phyloP scores from a whole-genome alignment of 2,797 vertebrate species.

The Echiichthys vipera region DNA sequence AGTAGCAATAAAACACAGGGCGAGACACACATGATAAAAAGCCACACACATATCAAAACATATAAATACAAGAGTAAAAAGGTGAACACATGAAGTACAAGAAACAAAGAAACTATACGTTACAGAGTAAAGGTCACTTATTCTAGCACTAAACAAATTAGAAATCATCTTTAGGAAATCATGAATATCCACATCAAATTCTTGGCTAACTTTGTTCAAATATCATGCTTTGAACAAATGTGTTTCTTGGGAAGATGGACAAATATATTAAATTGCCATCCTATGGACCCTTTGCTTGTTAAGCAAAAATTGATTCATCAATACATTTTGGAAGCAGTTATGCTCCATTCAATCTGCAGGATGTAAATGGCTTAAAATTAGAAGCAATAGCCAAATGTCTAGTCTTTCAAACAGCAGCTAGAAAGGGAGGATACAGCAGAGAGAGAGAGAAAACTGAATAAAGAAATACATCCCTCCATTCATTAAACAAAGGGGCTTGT shows the following conservation, averaged over 20 bases:
- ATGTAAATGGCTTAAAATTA: slow-evolving; percentile 56
- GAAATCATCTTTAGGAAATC: background rate
- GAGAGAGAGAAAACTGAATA: slow-evolving; percentile 6
- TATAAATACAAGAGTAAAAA: no score
- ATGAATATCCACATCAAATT: background rate
- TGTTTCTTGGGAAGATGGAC: slow-evolving; percentile 13
- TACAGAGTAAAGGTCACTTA: no score
- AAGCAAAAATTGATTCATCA: slow-evolving; percentile 33
- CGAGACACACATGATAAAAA: no score
- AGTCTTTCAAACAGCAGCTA: slow-evolving; percentile 49
- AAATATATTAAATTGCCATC: background rate
- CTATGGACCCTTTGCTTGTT: background rate
- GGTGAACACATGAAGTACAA: no score
- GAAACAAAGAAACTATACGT: no score
- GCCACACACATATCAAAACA: no score
- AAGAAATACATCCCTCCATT: background rate
- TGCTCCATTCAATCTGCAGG: slow-evolving; percentile 39
- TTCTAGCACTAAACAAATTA: background rate
- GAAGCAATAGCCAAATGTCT: slow-evolving; percentile 41
- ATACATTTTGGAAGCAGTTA: slow-evolving; percentile 35
- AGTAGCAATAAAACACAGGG: no score
- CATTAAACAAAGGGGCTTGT: background rate
- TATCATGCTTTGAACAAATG: background rate
- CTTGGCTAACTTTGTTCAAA: background rate
- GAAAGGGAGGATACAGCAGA: slow-evolving; percentile 3